Conservation (phyloP, 2,113 vertebrate species). For the Tetrax tetrax region DNA sequence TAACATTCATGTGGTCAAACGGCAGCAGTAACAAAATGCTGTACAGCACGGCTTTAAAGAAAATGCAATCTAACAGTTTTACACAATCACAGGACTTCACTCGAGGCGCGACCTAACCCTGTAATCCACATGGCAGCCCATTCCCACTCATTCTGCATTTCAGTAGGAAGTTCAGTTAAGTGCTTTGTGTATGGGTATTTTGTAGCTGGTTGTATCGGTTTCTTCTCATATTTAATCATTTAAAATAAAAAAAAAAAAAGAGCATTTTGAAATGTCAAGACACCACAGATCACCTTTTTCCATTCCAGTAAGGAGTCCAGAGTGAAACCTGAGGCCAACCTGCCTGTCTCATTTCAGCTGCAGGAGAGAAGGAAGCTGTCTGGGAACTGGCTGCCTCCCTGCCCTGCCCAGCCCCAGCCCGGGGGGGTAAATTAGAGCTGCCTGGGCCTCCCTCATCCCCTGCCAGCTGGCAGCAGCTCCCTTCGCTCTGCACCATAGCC, state of each 20-base stretch:
- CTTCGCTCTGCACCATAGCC: accelerated
- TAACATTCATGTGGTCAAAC: neutral
- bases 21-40: neutral
- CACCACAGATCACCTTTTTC: neutral
- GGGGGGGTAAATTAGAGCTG: neutral
- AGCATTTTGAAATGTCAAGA: neutral
- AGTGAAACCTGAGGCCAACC: neutral
- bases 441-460: neutral
- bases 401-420: neutral
- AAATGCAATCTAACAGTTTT: constrained; percentile 21
- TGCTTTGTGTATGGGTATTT: neutral
- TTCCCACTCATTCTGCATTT: neutral
- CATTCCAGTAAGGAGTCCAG: neutral
- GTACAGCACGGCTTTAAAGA: neutral
- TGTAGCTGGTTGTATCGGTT: neutral
- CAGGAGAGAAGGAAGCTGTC: neutral
- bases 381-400: neutral
- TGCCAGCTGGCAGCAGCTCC: neutral
- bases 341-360: neutral
- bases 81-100: neutral
- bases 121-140: neutral
- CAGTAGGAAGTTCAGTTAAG: neutral
- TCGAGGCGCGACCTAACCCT: neutral
- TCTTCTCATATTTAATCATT: neutral
- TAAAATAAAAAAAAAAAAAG: neutral